A percentile compares a stretch with the other conserved stretches of the same genome.
Conservation (phyloP, 2,797 vertebrate genomes). For the Microchirus variegatus region DNA sequence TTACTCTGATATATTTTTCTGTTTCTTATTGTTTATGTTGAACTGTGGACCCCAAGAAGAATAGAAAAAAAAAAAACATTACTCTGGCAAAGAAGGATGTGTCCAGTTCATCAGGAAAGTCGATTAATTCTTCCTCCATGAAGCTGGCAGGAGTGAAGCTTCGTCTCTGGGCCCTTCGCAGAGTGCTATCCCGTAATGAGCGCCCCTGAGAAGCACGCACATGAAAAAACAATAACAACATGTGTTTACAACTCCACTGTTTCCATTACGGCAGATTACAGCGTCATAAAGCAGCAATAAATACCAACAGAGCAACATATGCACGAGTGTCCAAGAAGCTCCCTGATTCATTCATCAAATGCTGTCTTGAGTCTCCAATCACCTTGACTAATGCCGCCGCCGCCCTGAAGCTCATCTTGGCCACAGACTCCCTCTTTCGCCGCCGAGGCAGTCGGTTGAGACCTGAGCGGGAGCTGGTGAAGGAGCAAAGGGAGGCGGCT, state of each 20-base stretch:
- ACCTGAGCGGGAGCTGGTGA: slow-evolving; percentile 97
- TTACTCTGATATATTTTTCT: no score
- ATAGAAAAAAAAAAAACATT: slow-evolving; percentile 22
- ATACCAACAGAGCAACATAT: background rate
- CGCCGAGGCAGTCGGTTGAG: slow-evolving; percentile 90
- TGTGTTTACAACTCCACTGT: background rate
- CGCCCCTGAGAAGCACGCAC: slow-evolving; percentile 83
- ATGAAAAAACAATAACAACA: slow-evolving; percentile 5
- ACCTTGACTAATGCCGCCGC: slow-evolving; percentile 95
- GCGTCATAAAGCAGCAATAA: background rate
- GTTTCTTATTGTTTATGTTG: no score
- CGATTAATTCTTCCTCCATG: slow-evolving; percentile 93
- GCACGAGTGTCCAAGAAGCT: background rate
- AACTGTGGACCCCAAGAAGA: no score
- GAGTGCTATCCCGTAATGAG: slow-evolving; percentile 85
- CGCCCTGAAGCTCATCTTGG: slow-evolving; percentile 97
- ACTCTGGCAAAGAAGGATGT: slow-evolving; percentile 98
- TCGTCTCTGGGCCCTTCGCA: slow-evolving; percentile 85
- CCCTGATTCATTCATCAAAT: no score
- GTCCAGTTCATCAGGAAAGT: slow-evolving; percentile 96
- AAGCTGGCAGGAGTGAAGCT: slow-evolving; percentile 97
- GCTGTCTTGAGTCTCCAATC: slow-evolving; percentile 5
- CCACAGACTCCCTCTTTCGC: slow-evolving; percentile 95
- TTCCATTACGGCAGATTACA: background rate
- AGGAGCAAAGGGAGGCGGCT: slow-evolving; percentile 94